Evolutionary conservation across 2,797 vertebrate genomes (phyloP), one percentile per base, ranked within the genome.

Genomic region (Enteromius mattozi): DNA sequence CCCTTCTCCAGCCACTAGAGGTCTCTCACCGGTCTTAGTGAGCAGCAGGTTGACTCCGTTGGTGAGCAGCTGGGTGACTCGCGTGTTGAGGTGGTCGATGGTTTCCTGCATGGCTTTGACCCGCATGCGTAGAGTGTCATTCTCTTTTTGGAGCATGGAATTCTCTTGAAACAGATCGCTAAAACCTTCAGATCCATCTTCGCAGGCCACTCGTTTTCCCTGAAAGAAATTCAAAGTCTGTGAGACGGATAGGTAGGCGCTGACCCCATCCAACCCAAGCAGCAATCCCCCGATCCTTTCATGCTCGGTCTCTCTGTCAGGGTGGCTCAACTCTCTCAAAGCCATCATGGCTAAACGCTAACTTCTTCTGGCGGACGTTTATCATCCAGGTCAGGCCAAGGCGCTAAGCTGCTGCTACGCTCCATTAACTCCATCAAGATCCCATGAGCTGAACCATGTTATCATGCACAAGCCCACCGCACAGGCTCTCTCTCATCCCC

Each of bases 31-130:
- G 70, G 97, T 97, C 88, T 98, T 98, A 87, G 96, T 94, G 91
- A 99, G 95, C 88, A 98, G 94, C 51, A 96, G 78, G 88, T 92
- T 97, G 93, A 97, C 95, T 91, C 99, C 97, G 74, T 98, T 97
- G 92, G 97, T 96, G 93, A 98, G 96, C 87, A 99, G 93, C 3
- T 98, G 96, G 2, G 97, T 98, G 85, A 98, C 96, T 0, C 98
- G 95, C 82, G 88, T 94, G 92, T 99, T 99, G 89, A 99, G 98
- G 82, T 97, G 96, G 3, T 99, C 97, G 0, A 99, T 99, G 90
- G 98, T 99, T 91, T 99, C 98, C 91, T 99, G 98, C 97, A 99
- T 97, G 92, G 98, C 98, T 90, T 98, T 99, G 1, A 99, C 96
- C 8, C 97, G 90, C 91, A 98, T 96, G 4, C 97, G 95, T 89